Evolutionary conservation across 2,888 invertebrate species (phyloP), one percentile per base, ranked within the genome.

Genomic region (Terebella lapidaria): DNA sequence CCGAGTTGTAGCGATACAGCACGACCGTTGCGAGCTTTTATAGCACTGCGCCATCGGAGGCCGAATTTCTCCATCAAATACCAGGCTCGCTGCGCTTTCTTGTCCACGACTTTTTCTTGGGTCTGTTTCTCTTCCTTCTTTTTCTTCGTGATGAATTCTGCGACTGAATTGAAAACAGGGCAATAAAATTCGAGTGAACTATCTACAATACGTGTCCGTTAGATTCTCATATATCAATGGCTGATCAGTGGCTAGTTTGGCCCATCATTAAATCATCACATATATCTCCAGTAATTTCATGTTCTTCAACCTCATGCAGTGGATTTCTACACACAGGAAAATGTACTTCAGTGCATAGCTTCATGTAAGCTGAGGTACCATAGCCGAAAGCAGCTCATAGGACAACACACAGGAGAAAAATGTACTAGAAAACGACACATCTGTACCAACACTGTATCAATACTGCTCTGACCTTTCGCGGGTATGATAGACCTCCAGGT

Each of bases 41-140:
- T 22, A 49, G 5, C 5, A 15, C 49, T 5, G 5, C 85, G 82
- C 91, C 91, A 92, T 18, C 86, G 84, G 55, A 83, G 82, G 0
- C 85, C 87, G 73, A 90, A 92, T 75, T 91, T 92, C 73, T 90
- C 90, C 71, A 83, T 83, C 54, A 92, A 79, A 77, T 87, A 91
- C 57, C 63, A 65, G 20, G 61, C 64, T 22, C 61, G 56, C 10
- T 58, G 54, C 2, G 57, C 55, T n/a, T 57, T 42, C 35, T 57
- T 53, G 22, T 59, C 59, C 68, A 61, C 22, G 64, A 63, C 62
- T 66, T 69, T 10, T 63, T 58, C 61, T 54, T 58, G 58, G 1
- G 26, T 25, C 24, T 67, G 70, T 51, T 72, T 71, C 27, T 70
- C 69, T 54, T 56, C 62, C 56, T 69, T 69, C 64, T 68, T 68